Conservation (phyloP, 1,140 invertebrate species). For the Bursaphelenchus mucronatus region DNA sequence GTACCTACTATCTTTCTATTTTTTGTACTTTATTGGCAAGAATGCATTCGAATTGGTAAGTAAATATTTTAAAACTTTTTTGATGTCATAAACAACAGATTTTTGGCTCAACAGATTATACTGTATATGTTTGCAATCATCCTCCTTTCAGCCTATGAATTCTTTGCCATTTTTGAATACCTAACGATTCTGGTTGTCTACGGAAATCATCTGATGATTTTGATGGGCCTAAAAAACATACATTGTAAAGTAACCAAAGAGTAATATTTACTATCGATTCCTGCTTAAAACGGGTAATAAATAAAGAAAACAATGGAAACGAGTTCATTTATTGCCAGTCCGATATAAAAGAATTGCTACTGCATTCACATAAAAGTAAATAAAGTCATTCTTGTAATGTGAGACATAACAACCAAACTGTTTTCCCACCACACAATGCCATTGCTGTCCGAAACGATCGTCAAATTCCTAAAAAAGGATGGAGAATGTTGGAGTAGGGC, state of each 20-base stretch:
- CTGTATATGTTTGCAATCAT: too few species aligned
- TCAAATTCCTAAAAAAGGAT: conserved; percentile 33
- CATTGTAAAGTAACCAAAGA: conserved; percentile 9
- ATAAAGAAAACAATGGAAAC: too few species aligned
- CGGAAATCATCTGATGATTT: conserved; percentile 18
- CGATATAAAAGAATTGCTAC: conserved; percentile 33
- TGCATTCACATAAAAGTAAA: conserved; percentile 39
- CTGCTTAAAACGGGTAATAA: too few species aligned
- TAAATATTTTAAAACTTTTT: conserved; percentile 16
- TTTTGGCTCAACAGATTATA: too few species aligned
- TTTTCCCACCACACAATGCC: conserved; percentile 41
- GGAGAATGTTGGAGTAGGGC: too few species aligned
- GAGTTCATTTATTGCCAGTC: conserved; percentile 10
- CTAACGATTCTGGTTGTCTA: conserved; percentile 25
- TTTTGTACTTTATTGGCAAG: conserved; percentile 28
- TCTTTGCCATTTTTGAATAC: conserved; percentile 29
- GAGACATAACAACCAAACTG: conserved; percentile 41
- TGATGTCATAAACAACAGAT: background rate
- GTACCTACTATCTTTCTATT: conserved; percentile 17
- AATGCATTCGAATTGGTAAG: conserved; percentile 26
- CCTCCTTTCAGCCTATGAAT: conserved; percentile 27
- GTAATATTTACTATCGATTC: too few species aligned
- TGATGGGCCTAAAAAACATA: conserved; percentile 24
- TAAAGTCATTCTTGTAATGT: conserved; percentile 27
- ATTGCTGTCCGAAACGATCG: conserved; percentile 25